These are phyloP conservation scores for Dynastes hyllus DNA, from an alignment of 2,888 invertebrate species.

Conservation along the genomic window DNA sequence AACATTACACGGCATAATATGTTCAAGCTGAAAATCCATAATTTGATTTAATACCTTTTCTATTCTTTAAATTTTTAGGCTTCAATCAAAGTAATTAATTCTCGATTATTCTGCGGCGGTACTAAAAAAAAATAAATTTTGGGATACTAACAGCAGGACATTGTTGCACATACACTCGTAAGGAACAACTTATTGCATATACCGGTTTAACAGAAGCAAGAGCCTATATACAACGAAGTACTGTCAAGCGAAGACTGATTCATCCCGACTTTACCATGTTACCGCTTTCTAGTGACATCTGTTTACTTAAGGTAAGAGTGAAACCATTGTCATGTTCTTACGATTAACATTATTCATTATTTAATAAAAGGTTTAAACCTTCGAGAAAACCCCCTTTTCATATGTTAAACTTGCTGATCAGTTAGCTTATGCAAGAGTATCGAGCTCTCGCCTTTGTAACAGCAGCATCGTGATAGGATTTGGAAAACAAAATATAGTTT, in stretches of 20 bases:
- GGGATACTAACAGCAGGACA: conserved; percentile 39
- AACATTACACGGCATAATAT: no score
- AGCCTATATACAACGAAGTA: conserved; percentile 1
- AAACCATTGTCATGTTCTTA: not conserved
- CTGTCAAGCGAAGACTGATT: not conserved
- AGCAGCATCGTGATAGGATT: conserved; percentile 20
- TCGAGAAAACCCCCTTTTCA: not conserved
- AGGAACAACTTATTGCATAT: conserved; percentile 8
- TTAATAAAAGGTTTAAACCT: conserved; percentile 14
- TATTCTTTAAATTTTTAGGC: not conserved
- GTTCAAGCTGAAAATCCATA: not conserved
- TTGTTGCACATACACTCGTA: conserved; percentile 2
- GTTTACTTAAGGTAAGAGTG: conserved; percentile 13
- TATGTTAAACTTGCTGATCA: not conserved
- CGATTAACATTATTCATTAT: not conserved
- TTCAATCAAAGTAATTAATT: conserved; percentile 3
- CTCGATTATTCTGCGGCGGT: conserved; percentile 14
- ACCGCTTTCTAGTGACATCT: conserved; percentile 28
- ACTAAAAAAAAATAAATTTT: conserved; percentile 14
- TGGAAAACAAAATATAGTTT: conserved; percentile 8
- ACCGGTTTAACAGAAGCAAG: conserved; percentile 4
- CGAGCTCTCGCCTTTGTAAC: not conserved
- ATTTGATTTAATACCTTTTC: not conserved
- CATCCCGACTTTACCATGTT: conserved; percentile 17
- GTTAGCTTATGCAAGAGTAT: not conserved